These are phyloP conservation scores for western clawed frog (Xenopus tropicalis) DNA, from an alignment of 2,113 vertebrate genomes.

Conservation along the genomic window DNA sequence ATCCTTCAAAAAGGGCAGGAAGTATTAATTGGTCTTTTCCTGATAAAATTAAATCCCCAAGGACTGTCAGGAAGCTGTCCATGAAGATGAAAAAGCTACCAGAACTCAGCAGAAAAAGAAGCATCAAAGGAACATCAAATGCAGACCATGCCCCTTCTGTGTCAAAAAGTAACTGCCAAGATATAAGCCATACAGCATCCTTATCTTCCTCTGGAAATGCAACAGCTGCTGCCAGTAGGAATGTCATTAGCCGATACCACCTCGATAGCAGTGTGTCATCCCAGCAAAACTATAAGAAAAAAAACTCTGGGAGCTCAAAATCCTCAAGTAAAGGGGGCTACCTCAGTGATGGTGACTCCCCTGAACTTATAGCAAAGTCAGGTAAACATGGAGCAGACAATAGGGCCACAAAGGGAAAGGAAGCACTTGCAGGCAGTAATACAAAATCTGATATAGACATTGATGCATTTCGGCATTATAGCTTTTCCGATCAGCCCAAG, in stretches of 20 bases:
- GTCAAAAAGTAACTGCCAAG: constrained; percentile 59
- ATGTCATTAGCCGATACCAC: constrained; percentile 96
- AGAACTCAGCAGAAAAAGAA: constrained; percentile 91
- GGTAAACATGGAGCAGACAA: constrained; percentile 77
- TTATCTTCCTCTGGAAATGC: constrained; percentile 68
- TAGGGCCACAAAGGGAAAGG: constrained; percentile 70
- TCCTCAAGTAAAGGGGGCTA: constrained; percentile 92
- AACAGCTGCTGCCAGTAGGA: constrained; percentile 76
- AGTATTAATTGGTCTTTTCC: constrained; percentile 95
- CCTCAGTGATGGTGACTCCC: constrained; percentile 94
- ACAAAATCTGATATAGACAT: constrained; percentile 85
- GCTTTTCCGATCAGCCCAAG: constrained; percentile 91
- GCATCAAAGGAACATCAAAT: constrained; percentile 77
- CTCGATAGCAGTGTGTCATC: constrained; percentile 92
- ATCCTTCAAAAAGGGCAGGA: constrained; percentile 83
- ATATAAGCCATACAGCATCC: constrained; percentile 58
- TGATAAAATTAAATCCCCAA: constrained; percentile 95
- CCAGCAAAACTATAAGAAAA: constrained; percentile 85
- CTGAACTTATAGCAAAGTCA: constrained; percentile 87
- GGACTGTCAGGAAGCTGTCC: constrained; percentile 93
- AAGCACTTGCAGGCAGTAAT: constrained; percentile 54
- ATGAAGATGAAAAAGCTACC: constrained; percentile 98
- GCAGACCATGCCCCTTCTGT: constrained; percentile 57
- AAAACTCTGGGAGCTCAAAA: constrained; percentile 71
- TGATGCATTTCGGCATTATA: constrained; percentile 92